Evolutionary conservation across 2,797 vertebrate genomes (phyloP).

Genomic region (Molossus molossus): DNA sequence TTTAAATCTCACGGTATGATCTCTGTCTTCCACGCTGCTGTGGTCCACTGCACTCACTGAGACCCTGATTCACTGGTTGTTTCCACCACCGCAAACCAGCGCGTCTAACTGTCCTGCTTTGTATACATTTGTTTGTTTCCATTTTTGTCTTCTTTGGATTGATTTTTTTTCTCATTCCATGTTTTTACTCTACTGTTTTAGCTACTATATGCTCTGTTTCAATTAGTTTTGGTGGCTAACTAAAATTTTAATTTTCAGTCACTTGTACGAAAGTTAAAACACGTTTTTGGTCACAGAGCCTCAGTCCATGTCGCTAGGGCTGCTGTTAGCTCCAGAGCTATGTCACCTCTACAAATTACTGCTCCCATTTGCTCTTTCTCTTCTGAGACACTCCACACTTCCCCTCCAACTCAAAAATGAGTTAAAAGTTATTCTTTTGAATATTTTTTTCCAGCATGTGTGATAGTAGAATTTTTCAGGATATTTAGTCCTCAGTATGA

Average conservation of each 20-base stretch:
- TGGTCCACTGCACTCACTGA: not conserved
- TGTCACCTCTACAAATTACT: not conserved
- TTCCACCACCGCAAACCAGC: not conserved
- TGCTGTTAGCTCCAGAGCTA: not conserved
- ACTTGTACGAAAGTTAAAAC: not conserved
- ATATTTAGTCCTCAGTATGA: not conserved
- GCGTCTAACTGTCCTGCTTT: not conserved
- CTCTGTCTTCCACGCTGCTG: not conserved
- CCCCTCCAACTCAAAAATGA: not conserved
- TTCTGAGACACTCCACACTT: not conserved
- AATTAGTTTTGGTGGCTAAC: not conserved
- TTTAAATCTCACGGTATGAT: not conserved
- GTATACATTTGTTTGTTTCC: not conserved
- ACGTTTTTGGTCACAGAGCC: not conserved
- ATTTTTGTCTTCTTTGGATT: not conserved
- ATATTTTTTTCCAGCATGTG: not conserved
- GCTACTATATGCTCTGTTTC: not conserved
- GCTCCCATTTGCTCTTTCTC: not conserved
- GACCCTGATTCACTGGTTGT: not conserved
- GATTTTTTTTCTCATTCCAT: not conserved
- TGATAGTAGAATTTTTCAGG: not conserved
- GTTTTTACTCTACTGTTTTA: not conserved
- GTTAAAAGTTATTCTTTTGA: not conserved
- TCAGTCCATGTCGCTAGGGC: not conserved
- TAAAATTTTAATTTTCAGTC: not conserved